Conservation (phyloP, 2,888 invertebrate genomes). For the Yponomeuta cagnagella region DNA sequence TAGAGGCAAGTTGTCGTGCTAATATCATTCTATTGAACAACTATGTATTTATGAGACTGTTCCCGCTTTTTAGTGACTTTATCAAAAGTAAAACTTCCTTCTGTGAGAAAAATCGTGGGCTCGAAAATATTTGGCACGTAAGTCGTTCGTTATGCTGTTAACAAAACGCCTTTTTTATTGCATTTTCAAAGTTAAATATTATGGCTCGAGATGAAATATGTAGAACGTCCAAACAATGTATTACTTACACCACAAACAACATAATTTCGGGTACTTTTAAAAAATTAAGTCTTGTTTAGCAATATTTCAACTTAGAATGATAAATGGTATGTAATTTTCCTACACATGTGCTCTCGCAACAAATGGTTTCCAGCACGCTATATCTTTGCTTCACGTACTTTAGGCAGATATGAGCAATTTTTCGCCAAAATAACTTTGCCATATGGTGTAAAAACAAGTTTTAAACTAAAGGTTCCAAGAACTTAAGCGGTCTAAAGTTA, state of each 20-base stretch:
- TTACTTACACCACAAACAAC: background rate
- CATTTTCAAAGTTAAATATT: no score
- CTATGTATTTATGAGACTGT: no score
- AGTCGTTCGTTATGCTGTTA: background rate
- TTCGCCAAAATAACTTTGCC: background rate
- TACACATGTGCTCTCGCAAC: background rate
- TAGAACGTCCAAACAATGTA: background rate
- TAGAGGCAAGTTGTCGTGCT: no score
- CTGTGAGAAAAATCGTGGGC: no score
- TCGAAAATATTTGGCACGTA: background rate
- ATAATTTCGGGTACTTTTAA: constrained; percentile 2
- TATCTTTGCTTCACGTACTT: background rate
- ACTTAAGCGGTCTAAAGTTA: no score
- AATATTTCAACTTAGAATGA: constrained; percentile 5
- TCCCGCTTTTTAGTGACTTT: no score
- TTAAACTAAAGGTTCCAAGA: no score
- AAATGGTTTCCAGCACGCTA: background rate
- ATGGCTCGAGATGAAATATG: background rate
- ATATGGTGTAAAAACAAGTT: background rate
- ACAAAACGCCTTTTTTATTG: no score
- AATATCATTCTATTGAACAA: no score
- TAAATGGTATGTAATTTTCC: background rate
- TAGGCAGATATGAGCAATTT: background rate
- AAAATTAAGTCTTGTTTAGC: background rate
- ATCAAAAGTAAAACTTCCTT: no score